Conservation (phyloP, 2,797 vertebrate species). For the Cryptoprocta ferox region DNA sequence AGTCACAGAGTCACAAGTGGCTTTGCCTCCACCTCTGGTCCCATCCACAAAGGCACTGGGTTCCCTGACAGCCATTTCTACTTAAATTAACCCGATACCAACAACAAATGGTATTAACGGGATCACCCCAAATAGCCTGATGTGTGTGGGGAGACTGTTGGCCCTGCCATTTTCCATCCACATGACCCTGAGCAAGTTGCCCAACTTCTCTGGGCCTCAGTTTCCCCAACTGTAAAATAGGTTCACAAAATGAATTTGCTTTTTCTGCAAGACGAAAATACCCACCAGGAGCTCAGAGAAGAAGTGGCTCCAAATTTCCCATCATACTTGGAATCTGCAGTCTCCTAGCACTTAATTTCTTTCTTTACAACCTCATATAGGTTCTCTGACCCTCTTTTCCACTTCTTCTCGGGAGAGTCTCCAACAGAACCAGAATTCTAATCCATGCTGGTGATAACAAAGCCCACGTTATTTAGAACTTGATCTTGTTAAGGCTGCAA, state of each 20-base stretch:
- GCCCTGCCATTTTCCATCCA: neutral
- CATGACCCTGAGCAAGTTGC: neutral
- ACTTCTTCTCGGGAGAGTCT: neutral
- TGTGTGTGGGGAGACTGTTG: too few species aligned
- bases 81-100: neutral
- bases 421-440: neutral
- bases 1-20: neutral
- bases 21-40: neutral
- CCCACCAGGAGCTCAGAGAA: neutral
- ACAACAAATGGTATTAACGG: neutral
- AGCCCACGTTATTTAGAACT: neutral
- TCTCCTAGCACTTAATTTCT: neutral
- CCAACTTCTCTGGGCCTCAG: neutral
- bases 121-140: neutral
- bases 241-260: neutral
- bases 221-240: neutral
- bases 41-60: neutral
- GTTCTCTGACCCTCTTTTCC: neutral
- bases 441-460: neutral
- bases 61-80: neutral
- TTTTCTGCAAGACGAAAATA: slow-evolving; percentile 8
- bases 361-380: neutral
- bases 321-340: neutral
- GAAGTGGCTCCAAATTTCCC: neutral
- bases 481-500: neutral